phyloP scores from a whole-genome alignment of 2,113 vertebrate species.

The Tapirus terrestris region DNA sequence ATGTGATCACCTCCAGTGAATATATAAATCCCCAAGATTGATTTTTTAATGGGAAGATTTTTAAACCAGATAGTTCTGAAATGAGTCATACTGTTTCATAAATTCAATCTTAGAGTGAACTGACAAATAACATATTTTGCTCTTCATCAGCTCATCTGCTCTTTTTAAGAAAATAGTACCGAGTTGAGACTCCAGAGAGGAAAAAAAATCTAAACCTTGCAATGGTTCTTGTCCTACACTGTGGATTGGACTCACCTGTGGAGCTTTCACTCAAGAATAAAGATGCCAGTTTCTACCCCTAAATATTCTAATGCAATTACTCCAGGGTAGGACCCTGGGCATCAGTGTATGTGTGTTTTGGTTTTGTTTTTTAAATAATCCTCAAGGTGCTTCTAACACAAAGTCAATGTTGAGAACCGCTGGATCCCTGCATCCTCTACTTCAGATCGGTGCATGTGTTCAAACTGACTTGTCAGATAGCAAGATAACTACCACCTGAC shows the following conservation, averaged over 20 bases:
- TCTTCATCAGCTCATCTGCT: background rate
- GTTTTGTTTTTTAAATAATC: background rate
- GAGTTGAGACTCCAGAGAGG: background rate
- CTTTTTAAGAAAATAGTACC: background rate
- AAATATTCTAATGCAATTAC: background rate
- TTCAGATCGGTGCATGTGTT: background rate
- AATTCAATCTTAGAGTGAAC: background rate
- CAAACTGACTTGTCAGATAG: background rate
- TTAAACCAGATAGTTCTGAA: background rate
- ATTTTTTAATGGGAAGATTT: background rate
- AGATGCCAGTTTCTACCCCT: background rate
- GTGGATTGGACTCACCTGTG: background rate
- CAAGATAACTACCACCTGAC: background rate
- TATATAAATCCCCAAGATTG: background rate
- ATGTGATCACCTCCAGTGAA: background rate
- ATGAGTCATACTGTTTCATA: background rate
- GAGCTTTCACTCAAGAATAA: background rate
- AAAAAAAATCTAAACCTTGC: background rate
- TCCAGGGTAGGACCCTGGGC: background rate
- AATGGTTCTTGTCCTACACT: background rate
- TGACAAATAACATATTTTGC: background rate
- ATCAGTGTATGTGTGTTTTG: background rate
- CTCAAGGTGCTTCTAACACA: background rate
- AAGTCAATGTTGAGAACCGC: background rate
- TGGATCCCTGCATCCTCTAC: background rate